Conservation (phyloP, 2,113 vertebrate genomes). For the Eonycteris spelaea region DNA sequence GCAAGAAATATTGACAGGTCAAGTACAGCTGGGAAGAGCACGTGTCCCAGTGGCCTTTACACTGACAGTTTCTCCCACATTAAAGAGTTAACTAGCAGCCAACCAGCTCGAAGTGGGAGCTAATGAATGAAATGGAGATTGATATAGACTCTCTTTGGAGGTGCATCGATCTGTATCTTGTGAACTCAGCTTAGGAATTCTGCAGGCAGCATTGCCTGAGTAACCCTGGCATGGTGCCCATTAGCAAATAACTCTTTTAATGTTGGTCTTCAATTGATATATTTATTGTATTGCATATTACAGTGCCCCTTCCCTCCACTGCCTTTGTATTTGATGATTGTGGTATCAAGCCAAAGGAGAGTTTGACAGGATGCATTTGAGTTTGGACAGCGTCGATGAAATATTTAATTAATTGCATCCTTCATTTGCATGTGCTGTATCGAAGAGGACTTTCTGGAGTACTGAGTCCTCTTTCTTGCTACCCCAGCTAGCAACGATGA, state of each 20-base stretch:
- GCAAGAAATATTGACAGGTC: conserved; percentile 87
- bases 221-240: conserved; percentile 86
- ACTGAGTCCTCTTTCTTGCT: not conserved
- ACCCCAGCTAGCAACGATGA: not conserved
- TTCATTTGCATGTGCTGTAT: conserved; percentile 46
- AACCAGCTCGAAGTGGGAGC: conserved; percentile 85
- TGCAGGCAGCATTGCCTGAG: conserved; percentile 85
- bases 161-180: conserved; percentile 90
- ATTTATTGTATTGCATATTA: conserved; percentile 83
- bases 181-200: conserved; percentile 88
- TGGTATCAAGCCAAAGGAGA: conserved; percentile 66
- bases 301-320: conserved; percentile 70
- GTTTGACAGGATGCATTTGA: conserved; percentile 56
- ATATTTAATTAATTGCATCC: conserved; percentile 58
- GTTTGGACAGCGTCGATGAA: conserved; percentile 39
- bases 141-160: conserved; percentile 88
- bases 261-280: conserved; percentile 86
- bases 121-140: conserved; percentile 92
- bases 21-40: conserved; percentile 82
- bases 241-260: conserved; percentile 90
- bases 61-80: conserved; percentile 88
- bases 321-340: conserved; percentile 70
- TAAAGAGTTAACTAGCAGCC: conserved; percentile 90
- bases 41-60: conserved; percentile 85
- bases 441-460: not conserved